Percentiles rank a stretch among this genome's conserved stretches.
Evolutionary conservation across 2,888 invertebrate species (phyloP).

Genomic region (Dusona sp.): DNA sequence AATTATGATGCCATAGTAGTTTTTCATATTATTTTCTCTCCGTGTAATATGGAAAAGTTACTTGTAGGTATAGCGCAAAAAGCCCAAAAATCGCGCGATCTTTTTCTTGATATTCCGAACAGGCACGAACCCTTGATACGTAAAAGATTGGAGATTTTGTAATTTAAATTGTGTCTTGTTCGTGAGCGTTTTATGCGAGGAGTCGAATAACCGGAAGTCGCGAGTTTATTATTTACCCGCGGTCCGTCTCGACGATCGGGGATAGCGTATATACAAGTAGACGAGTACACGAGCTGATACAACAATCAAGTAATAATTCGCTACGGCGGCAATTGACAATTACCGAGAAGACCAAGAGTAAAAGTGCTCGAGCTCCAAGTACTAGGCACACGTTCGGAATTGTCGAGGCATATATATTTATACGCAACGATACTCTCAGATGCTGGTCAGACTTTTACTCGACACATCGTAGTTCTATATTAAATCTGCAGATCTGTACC

Average conservation of each 20-base stretch:
- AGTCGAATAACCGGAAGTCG: constrained; percentile 52
- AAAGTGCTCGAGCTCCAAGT: constrained; percentile 20
- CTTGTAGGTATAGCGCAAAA: too few relatives aligned
- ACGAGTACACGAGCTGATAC: constrained; percentile 25
- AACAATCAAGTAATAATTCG: constrained; percentile 63
- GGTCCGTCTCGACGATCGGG: constrained; percentile 46
- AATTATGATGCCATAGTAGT: not conserved
- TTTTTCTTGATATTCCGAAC: not conserved
- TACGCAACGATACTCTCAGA: not conserved
- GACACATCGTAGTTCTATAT: not conserved
- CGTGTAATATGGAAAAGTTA: too few relatives aligned
- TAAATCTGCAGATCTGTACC: not conserved
- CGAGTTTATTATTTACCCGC: constrained; percentile 64
- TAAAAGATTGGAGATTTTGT: not conserved
- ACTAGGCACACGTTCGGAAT: not conserved
- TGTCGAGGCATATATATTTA: not conserved
- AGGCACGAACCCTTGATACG: not conserved
- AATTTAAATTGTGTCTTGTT: not conserved
- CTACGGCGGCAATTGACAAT: constrained; percentile 64
- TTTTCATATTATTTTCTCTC: not conserved
- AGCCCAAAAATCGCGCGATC: too few relatives aligned
- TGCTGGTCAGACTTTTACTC: not conserved
- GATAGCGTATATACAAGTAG: not conserved
- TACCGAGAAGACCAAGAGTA: constrained; percentile 47
- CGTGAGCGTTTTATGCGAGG: constrained; percentile 6